Percentiles rank a stretch among this genome's conserved stretches.
phyloP scores from a whole-genome alignment of 2,888 invertebrate species.

The Oligia latruncula region DNA sequence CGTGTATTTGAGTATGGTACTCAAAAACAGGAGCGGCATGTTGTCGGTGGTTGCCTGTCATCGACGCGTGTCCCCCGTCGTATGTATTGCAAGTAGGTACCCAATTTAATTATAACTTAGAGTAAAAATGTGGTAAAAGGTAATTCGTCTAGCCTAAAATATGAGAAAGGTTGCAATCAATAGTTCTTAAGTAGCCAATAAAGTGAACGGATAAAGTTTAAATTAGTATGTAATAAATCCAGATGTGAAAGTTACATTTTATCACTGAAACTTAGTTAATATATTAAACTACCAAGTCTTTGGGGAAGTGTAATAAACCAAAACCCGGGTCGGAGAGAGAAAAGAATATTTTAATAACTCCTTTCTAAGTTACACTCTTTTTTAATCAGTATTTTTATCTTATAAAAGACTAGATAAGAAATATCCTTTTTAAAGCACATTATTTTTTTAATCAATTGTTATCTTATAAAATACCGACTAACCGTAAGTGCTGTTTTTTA shows the following conservation, averaged over 20 bases:
- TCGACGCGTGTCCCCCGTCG: not conserved
- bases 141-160: not conserved
- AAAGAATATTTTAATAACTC: conserved; percentile 15
- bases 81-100: not conserved
- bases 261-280: conserved; percentile 41
- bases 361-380: not conserved
- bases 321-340: conserved; percentile 6
- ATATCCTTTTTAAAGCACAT: no score
- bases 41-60: not conserved
- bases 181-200: not conserved
- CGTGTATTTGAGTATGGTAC: not conserved
- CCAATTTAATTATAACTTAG: not conserved
- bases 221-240: conserved; percentile 43
- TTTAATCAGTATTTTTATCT: not conserved
- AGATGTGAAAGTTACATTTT: conserved; percentile 37
- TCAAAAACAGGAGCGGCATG: no score
- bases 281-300: conserved; percentile 28
- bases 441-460: no score
- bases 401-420: not conserved
- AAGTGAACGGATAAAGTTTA: conserved; percentile 35
- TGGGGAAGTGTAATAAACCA: conserved; percentile 34
- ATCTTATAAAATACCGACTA: no score
- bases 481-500: not conserved
- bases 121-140: not conserved
- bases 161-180: not conserved